phyloP scores from a whole-genome alignment of 1,140 invertebrate genomes.

The Hyles euphorbiae region DNA sequence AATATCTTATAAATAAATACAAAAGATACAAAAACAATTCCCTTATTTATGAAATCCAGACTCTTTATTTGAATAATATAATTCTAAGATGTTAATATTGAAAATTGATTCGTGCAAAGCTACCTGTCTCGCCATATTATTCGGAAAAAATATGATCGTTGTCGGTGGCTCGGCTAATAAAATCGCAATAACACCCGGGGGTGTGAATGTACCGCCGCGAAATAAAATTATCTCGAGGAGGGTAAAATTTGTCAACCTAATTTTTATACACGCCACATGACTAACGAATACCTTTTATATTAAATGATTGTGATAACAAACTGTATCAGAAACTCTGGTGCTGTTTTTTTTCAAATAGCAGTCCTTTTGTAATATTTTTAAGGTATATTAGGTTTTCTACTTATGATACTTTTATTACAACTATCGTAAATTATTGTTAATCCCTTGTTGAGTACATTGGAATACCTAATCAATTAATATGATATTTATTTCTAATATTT shows the following conservation, averaged over 20 bases:
- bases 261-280: conserved; percentile 26
- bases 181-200: conserved; percentile 59
- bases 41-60: conserved; percentile 1
- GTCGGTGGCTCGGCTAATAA: conserved; percentile 54
- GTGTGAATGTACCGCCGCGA: conserved; percentile 39
- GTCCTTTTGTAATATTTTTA: too few species aligned
- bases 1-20: too few species aligned
- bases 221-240: conserved; percentile 67
- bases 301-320: too few species aligned
- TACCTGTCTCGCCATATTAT: conserved; percentile 52
- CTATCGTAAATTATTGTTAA: too few species aligned
- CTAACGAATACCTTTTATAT: background rate
- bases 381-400: too few species aligned
- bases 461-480: too few species aligned
- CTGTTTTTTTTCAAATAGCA: too few species aligned
- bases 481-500: too few species aligned
- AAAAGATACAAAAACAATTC: background rate
- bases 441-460: too few species aligned
- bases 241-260: conserved; percentile 62
- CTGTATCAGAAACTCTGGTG: too few species aligned
- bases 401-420: too few species aligned
- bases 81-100: conserved; percentile 32
- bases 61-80: conserved; percentile 15
- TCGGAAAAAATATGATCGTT: conserved; percentile 60
- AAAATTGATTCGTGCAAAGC: conserved; percentile 51